Conservation (phyloP, 2,888 invertebrate species). For the Athetis lepigone region DNA sequence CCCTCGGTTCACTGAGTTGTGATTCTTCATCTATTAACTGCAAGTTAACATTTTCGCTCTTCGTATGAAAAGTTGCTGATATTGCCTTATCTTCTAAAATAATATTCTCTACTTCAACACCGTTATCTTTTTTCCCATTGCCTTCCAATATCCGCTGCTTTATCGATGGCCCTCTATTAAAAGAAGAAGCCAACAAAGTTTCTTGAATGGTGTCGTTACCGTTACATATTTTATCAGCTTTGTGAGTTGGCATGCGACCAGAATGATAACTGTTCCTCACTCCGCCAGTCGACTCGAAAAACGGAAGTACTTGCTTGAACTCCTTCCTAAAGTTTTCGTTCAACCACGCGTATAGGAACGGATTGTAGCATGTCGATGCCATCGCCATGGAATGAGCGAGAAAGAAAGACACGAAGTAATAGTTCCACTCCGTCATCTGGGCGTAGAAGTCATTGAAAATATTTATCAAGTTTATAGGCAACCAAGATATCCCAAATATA, state of each 20-base stretch:
- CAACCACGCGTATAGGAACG: constrained; percentile 99
- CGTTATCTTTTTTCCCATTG: constrained; percentile 85
- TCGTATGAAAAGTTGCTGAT: constrained; percentile 80
- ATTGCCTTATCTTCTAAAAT: constrained; percentile 86
- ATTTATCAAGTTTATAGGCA: constrained; percentile 95
- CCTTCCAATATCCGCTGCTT: constrained; percentile 81
- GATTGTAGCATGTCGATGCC: constrained; percentile 99
- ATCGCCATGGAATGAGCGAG: constrained; percentile 97
- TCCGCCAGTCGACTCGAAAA: constrained; percentile 89
- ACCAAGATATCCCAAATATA: constrained; percentile 97
- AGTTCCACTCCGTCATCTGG: constrained; percentile 92
- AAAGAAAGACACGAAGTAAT: constrained; percentile 97
- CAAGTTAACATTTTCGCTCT: constrained; percentile 82
- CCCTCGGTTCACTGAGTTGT: constrained; percentile 78
- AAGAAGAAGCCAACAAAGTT: constrained; percentile 90
- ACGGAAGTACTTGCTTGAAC: constrained; percentile 95
- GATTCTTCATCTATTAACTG: constrained; percentile 86
- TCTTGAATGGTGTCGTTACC: constrained; percentile 94
- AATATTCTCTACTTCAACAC: constrained; percentile 91
- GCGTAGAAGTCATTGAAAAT: constrained; percentile 93
- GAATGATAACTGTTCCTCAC: constrained; percentile 88
- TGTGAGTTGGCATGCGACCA: constrained; percentile 85
- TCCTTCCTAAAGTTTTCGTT: constrained; percentile 99
- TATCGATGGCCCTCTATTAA: constrained; percentile 89
- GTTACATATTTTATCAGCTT: constrained; percentile 93